These are phyloP conservation scores for Potamilus streckersoni DNA, from an alignment of 1,140 invertebrate genomes.

Conservation along the genomic window DNA sequence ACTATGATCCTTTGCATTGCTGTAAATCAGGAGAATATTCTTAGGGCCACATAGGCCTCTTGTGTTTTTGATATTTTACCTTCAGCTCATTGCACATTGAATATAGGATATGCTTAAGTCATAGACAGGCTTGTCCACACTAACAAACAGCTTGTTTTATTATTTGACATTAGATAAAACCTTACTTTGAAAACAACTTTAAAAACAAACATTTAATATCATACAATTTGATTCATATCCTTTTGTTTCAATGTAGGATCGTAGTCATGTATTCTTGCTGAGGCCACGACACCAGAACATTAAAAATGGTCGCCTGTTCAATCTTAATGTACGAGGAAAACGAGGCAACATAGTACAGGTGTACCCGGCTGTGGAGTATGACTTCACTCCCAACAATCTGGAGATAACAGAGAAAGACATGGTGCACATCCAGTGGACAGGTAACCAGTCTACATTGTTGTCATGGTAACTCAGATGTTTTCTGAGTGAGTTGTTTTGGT, in stretches of 20 bases:
- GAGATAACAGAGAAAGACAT: constrained; percentile 50
- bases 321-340: constrained; percentile 65
- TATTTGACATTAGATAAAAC: too few relatives aligned
- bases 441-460: constrained; percentile 27
- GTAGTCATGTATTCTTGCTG: constrained; percentile 62
- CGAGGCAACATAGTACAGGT: constrained; percentile 66
- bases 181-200: too few relatives aligned
- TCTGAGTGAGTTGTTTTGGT: background rate
- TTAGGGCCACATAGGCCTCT: too few relatives aligned
- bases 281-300: constrained; percentile 41
- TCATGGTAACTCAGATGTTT: background rate
- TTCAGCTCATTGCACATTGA: too few relatives aligned
- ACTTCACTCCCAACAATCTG: constrained; percentile 60
- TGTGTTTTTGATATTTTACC: too few relatives aligned
- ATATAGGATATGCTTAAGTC: too few relatives aligned
- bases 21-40: too few relatives aligned
- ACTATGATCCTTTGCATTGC: too few relatives aligned
- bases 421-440: constrained; percentile 67
- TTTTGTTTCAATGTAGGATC: constrained; percentile 46
- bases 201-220: too few relatives aligned
- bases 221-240: too few relatives aligned
- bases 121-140: too few relatives aligned
- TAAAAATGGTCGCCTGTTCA: constrained; percentile 43
- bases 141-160: too few relatives aligned
- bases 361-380: constrained; percentile 66